Evolutionary conservation across 2,113 vertebrate species (phyloP).

Genomic region (Chaetops frenatus): DNA sequence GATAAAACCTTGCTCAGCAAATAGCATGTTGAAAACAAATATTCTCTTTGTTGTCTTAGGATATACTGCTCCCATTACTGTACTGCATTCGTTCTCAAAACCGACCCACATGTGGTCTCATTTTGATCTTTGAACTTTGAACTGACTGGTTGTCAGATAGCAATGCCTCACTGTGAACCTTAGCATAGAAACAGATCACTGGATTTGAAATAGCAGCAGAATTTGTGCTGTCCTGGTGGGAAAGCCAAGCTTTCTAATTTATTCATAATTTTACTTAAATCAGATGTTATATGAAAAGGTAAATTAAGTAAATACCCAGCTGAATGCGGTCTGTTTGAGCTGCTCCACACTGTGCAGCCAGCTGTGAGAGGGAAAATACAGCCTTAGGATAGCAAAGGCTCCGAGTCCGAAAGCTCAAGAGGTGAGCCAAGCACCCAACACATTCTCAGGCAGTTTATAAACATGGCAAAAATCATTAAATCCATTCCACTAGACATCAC

Average conservation of each 20-base stretch:
- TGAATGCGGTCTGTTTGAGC: constrained; percentile 1
- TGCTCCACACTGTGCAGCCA: not conserved
- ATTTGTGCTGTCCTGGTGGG: not conserved
- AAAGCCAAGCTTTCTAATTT: not conserved
- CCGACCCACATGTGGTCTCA: rapidly evolving
- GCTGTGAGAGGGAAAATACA: not conserved
- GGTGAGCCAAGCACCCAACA: not conserved
- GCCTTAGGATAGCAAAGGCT: not conserved
- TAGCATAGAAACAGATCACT: not conserved
- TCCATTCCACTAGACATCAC: not conserved
- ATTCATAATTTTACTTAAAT: constrained; percentile 13
- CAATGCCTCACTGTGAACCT: not conserved
- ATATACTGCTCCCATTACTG: not conserved
- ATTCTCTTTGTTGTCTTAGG: not conserved
- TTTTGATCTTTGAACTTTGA: constrained; percentile 18
- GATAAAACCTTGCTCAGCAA: constrained; percentile 27
- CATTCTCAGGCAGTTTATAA: not conserved
- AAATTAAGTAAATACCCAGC: constrained; percentile 22
- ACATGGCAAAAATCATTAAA: constrained; percentile 1
- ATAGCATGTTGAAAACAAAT: not conserved
- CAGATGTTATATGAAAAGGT: not conserved
- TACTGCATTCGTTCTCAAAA: not conserved
- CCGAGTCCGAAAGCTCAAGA: not conserved
- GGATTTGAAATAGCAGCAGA: not conserved
- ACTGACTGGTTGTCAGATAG: not conserved